Base-by-base conservation (phyloP, 2,888 invertebrate genomes). In the Drosophila barbarae region DNA sequence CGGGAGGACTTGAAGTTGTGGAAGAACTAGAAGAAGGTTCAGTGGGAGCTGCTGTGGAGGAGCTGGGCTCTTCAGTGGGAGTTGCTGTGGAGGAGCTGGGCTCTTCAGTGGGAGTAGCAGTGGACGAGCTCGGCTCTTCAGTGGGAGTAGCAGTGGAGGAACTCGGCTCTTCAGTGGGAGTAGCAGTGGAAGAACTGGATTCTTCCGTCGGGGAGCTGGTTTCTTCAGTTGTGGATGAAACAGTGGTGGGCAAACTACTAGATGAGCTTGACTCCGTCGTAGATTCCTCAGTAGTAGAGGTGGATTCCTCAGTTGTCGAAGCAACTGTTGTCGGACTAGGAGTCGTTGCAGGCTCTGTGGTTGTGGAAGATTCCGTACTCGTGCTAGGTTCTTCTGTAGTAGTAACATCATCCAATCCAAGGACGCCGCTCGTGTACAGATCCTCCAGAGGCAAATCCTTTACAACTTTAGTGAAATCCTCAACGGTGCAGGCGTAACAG, bases 401-500 rank as follows among this genome's bases (percentile, higher is more conserved):
- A 7, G 64, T 65, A 15, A 41, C 47, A n/a, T 57, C 57, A 28
- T 85, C 80, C 15, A 84, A n/a, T 0, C 87, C 86, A 34, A 86
- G 60, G 2, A 86, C 47, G 1, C 86, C 86, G 26, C 65, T 78
- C 1, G 86, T 86, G 1, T 84, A 36, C 5, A 86, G 66, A 39
- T 76, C 73, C 0, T 79, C 82, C 9, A 82, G 50, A 0, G 87
- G 87, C 59, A 85, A 74, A 69, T 81, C 72, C n/a, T 71, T 83
- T 0, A 82, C 86, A 10, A 75, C 81, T 9, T 56, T 57, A 1
- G 68, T 77, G 56, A 87, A 87, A n/a, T 77, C 86, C 21, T 83
- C 79, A 3, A 87, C 87, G 0, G 78, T 66, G 30, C 87, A 87
- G 2, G 87, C 87, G 58, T 86, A 87, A 1, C 79, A 82, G 34